These are phyloP conservation scores for Piscicola geometra DNA, from an alignment of 2,888 invertebrate genomes.

Conservation along the genomic window DNA sequence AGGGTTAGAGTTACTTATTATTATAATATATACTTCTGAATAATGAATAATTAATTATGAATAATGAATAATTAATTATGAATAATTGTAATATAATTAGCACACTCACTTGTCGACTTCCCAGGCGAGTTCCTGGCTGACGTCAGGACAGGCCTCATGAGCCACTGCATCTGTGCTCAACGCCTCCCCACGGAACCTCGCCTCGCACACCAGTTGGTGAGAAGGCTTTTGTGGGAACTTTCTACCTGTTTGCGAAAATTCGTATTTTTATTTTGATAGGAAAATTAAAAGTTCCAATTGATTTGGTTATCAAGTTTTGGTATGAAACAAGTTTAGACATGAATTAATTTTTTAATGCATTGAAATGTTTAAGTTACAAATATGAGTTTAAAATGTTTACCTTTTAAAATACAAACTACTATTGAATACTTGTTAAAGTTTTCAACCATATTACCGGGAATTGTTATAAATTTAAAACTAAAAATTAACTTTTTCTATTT, in stretches of 20 bases:
- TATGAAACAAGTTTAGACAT: background rate
- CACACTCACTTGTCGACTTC: slow-evolving; percentile 56
- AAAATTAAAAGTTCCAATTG: background rate
- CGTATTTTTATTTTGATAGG: background rate
- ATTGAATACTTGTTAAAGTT: background rate
- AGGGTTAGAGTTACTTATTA: too few relatives aligned
- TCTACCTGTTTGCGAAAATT: slow-evolving; percentile 47
- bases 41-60: too few relatives aligned
- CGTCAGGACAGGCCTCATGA: slow-evolving; percentile 53
- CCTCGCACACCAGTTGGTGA: slow-evolving; percentile 55
- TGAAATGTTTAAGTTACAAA: too few relatives aligned
- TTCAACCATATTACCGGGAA: background rate
- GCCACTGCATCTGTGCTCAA: slow-evolving; percentile 56
- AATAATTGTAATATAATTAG: too few relatives aligned
- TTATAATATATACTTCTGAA: too few relatives aligned
- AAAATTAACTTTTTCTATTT: too few relatives aligned
- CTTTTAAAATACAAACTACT: slow-evolving; percentile 8
- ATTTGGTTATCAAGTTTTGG: background rate
- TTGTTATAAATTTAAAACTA: background rate
- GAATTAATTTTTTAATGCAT: background rate
- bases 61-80: too few relatives aligned
- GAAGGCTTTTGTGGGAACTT: slow-evolving; percentile 54
- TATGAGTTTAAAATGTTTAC: background rate
- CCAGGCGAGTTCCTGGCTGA: slow-evolving; percentile 58
- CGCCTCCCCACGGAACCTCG: slow-evolving; percentile 57